phyloP scores from a whole-genome alignment of 2,113 vertebrate genomes.

The Pao palembangensis region DNA sequence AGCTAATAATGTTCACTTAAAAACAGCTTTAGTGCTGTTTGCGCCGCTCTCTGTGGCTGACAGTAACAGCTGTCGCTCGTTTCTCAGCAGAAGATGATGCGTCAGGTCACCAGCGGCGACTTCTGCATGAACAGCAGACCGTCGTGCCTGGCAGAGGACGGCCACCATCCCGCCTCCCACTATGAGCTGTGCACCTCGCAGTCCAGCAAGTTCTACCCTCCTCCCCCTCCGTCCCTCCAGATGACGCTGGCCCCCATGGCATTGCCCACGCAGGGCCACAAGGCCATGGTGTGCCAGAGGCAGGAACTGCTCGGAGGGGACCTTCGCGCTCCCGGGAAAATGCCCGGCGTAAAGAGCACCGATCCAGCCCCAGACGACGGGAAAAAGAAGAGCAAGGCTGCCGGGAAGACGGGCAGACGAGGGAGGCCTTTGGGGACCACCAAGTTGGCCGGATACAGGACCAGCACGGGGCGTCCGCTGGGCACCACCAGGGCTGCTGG shows the following conservation, averaged over 20 bases:
- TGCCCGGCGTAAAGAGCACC: slow-evolving; percentile 75
- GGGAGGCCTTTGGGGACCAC: slow-evolving; percentile 94
- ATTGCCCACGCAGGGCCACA: slow-evolving; percentile 78
- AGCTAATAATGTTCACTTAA: too few relatives aligned
- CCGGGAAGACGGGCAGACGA: slow-evolving; percentile 88
- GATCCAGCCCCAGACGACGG: slow-evolving; percentile 83
- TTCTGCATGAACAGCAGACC: slow-evolving; percentile 90
- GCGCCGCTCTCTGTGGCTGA: neutral
- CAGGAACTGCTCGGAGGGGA: slow-evolving; percentile 79
- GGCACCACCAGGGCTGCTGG: slow-evolving; percentile 97
- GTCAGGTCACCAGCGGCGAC: slow-evolving; percentile 86
- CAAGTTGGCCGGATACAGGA: slow-evolving; percentile 95
- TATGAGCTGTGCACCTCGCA: slow-evolving; percentile 90
- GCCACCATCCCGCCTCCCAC: slow-evolving; percentile 82
- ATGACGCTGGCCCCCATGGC: slow-evolving; percentile 72
- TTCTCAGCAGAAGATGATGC: slow-evolving; percentile 91
- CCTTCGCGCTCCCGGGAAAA: slow-evolving; percentile 74
- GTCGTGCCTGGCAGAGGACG: slow-evolving; percentile 88
- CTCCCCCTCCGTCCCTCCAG: slow-evolving; percentile 76
- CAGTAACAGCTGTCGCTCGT: neutral
- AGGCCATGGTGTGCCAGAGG: slow-evolving; percentile 86
- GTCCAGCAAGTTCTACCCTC: slow-evolving; percentile 87
- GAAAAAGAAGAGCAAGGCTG: slow-evolving; percentile 90
- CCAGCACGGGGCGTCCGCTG: slow-evolving; percentile 94
- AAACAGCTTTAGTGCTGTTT: neutral